A percentile compares a stretch with the other conserved stretches of the same genome.
Conservation (phyloP, 2,113 vertebrate genomes). For the Campylorhamphus procurvoides region DNA sequence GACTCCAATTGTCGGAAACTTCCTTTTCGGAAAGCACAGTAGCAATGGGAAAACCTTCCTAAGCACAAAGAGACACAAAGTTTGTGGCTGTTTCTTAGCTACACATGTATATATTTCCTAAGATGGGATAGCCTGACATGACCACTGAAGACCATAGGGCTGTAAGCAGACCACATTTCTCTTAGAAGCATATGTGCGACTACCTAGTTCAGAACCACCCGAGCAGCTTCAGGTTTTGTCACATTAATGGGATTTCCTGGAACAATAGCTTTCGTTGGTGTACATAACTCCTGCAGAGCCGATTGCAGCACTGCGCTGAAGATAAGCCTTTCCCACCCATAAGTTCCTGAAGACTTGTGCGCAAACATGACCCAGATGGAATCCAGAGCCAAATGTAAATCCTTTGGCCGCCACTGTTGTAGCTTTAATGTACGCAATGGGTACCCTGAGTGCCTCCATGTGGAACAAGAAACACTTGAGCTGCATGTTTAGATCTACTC, state of each 20-base stretch:
- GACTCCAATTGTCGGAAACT: neutral
- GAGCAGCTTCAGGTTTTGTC: neutral
- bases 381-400: too few species aligned
- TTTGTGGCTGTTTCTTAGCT: neutral
- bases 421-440: accelerated
- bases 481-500: accelerated
- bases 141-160: neutral
- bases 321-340: accelerated
- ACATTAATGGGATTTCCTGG: accelerated
- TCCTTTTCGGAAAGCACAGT: accelerated
- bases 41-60: accelerated
- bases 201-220: too few species aligned
- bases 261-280: accelerated
- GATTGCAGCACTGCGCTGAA: accelerated
- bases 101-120: accelerated
- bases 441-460: accelerated
- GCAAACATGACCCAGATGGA: accelerated
- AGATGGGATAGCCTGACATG: neutral
- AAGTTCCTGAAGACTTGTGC: accelerated
- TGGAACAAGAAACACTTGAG: accelerated
- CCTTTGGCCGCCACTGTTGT: accelerated
- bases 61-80: neutral
- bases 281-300: neutral
- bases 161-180: neutral
- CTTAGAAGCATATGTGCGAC: accelerated